Conservation (phyloP, 2,113 vertebrate species). For the Sceloporus undulatus region DNA sequence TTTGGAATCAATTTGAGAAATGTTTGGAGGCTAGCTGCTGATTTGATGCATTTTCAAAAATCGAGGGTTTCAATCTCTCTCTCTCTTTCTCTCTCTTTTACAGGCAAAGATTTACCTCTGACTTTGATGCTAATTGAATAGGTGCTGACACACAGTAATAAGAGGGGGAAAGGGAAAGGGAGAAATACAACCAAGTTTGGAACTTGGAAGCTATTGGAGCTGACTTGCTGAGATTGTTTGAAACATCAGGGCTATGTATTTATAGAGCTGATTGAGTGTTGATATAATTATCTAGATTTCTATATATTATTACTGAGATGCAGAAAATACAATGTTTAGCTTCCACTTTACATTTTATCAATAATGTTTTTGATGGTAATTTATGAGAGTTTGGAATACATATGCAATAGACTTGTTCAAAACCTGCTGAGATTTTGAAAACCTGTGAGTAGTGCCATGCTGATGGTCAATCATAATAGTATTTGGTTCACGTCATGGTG, state of each 20-base stretch:
- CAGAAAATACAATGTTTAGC: not conserved
- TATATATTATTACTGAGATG: not conserved
- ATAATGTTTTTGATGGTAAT: not conserved
- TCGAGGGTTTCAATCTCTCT: not conserved
- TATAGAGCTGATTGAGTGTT: not conserved
- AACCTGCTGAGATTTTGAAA: not conserved
- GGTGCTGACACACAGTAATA: conserved; percentile 8
- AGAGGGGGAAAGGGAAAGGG: not conserved
- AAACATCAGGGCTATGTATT: not conserved
- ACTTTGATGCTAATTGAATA: conserved; percentile 26
- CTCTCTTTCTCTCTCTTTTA: not conserved
- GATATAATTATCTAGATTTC: conserved; percentile 11
- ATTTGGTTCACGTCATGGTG: too few relatives aligned
- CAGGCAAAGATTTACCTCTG: conserved; percentile 22
- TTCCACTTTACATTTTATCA: not conserved
- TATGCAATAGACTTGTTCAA: not conserved
- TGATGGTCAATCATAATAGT: not conserved
- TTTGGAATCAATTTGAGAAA: conserved; percentile 17
- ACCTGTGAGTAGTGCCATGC: not conserved
- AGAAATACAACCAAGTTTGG: not conserved
- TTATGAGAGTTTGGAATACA: conserved; percentile 13
- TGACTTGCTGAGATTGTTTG: conserved; percentile 3
- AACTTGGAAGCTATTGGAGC: not conserved
- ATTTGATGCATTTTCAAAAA: conserved; percentile 9
- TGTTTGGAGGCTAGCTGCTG: not conserved